A percentile compares a stretch with the other conserved stretches of the same genome.
Evolutionary conservation across 2,113 vertebrate species (phyloP).

Genomic region (Cyprinodon tularosa): DNA sequence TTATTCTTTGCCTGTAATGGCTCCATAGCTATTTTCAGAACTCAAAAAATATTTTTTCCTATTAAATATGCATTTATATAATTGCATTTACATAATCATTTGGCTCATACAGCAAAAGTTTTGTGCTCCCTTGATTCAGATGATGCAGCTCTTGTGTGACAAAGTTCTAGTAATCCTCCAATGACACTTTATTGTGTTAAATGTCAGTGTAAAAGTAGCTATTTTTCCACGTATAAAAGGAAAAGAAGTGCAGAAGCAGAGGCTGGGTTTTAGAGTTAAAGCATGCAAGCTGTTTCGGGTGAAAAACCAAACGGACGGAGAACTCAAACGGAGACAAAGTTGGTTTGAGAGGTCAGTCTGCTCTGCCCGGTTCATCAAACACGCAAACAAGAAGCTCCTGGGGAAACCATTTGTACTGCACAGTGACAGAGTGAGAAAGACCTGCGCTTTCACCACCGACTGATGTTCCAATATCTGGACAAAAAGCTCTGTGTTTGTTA

Average conservation of each 20-base stretch:
- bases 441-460: constrained; percentile 47
- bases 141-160: background rate
- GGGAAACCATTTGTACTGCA: constrained; percentile 34
- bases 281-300: background rate
- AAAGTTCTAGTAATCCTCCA: background rate
- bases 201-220: background rate
- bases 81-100: too few relatives aligned
- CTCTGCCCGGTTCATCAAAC: constrained; percentile 14
- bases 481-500: constrained; percentile 15
- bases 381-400: constrained; percentile 35
- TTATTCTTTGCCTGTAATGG: too few relatives aligned
- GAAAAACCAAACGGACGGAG: background rate
- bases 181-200: background rate
- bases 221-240: background rate
- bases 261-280: background rate
- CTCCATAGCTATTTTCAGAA: too few relatives aligned
- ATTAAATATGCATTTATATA: too few relatives aligned
- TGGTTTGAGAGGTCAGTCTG: constrained; percentile 33
- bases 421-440: background rate
- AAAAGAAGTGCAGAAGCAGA: background rate
- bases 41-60: too few relatives aligned
- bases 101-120: too few relatives aligned
- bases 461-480: constrained; percentile 35
- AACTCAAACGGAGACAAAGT: background rate
- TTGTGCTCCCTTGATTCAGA: background rate